Base-by-base conservation (phyloP, 1,140 invertebrate species). In the Lepidurus apus region DNA sequence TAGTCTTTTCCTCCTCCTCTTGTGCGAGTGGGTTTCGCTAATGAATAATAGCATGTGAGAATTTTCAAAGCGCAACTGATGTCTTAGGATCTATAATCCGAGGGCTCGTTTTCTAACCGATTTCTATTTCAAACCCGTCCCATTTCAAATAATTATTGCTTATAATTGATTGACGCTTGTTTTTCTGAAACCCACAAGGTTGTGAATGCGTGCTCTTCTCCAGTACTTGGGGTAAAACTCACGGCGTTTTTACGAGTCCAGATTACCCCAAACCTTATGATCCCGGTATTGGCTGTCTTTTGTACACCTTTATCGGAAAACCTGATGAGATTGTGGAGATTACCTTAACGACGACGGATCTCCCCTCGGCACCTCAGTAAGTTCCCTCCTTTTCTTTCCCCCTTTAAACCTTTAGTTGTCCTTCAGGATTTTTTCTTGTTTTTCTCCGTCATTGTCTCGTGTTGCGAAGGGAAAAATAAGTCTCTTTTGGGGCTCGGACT, bases 201-300 rank as follows among this genome's bases (percentile, higher is more conserved):
- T 80, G 79, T 73, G 79, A 80, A 13, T 80, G 79, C 73, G 76
- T 80, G 17, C 77, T 79, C 17, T 80, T 79, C 21, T 74, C 42
- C 26, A 73, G 53, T 74, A 80, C 79, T 6, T 80, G 43, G n/a
- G 79, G 76, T 7, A 76, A 80, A 43, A 73, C 79, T 42, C 47
- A 42, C 44, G 79, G 79, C 17, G 74, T 77, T 43, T 80, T 80
- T 74, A 76, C 65, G 45, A 80, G 79, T 78, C 79, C 79, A 10
- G 79, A 80, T 74, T 80, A 77, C 73, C 79, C 79, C 44, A 77
- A 80, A 73, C 76, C 79, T n/a, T 80, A 80, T 74, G 73, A 78
- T 21, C 79, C 75, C 10, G 45, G 45, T 11, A 53, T 80, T 17
- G 76, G 76, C 1, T 80, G 79, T 74, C 53, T 80, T 43, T 73